Percentiles rank a stretch among this genome's conserved stretches.
These are phyloP conservation scores for Gastracanthus pulcherrimus DNA, from an alignment of 2,888 invertebrate species.

Conservation along the genomic window DNA sequence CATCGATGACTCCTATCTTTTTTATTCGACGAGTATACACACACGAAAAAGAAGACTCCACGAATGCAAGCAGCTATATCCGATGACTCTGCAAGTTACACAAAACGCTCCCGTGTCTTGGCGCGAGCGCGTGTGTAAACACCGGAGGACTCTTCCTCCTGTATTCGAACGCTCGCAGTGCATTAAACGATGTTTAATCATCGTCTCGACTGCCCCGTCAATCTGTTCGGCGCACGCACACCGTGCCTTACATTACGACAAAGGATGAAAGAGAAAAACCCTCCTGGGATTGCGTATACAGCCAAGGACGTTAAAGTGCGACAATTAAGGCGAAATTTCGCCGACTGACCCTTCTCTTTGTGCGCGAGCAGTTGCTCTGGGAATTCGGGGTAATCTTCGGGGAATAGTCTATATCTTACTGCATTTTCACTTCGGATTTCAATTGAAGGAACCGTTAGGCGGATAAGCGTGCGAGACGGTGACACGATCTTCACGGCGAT, in stretches of 20 bases:
- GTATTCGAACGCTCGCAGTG: neutral
- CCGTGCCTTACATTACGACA: no score
- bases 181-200: conserved; percentile 5
- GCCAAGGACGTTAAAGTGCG: neutral
- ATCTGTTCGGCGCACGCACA: no score
- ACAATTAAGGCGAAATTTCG: conserved; percentile 6
- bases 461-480: neutral
- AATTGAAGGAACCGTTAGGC: conserved; percentile 32
- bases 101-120: neutral
- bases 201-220: neutral
- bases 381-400: conserved; percentile 6
- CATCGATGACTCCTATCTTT: neutral
- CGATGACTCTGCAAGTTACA: neutral
- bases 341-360: conserved; percentile 8
- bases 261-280: neutral
- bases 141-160: neutral
- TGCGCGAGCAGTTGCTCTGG: neutral
- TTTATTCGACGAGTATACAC: neutral
- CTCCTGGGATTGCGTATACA: neutral
- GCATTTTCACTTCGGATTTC: neutral
- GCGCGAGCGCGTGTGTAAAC: neutral
- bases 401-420: no score
- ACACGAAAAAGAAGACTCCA: neutral
- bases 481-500: conserved; percentile 31
- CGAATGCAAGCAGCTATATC: neutral